Conservation (phyloP, 2,113 vertebrate genomes). For the Ardeotis arabs region DNA sequence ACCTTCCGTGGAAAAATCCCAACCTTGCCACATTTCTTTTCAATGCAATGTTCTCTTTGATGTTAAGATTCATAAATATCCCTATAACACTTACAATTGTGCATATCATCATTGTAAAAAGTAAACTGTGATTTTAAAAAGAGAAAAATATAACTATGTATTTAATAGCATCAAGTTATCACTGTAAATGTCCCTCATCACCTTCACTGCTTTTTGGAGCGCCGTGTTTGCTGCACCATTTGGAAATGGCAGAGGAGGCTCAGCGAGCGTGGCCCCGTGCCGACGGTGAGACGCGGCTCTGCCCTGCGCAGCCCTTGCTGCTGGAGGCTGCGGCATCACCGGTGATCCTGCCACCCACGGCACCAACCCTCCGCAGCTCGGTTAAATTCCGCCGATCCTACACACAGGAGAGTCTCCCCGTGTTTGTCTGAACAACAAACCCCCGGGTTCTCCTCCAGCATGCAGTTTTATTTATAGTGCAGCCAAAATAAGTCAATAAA, state of each 20-base stretch:
- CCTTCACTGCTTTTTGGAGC: background rate
- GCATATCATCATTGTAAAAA: background rate
- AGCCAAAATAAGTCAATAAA: background rate
- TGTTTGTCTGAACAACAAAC: background rate
- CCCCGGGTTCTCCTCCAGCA: background rate
- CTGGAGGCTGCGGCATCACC: background rate
- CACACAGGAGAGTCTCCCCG: background rate
- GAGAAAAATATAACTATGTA: background rate
- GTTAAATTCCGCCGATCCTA: background rate
- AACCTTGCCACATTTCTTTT: background rate
- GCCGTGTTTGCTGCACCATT: background rate
- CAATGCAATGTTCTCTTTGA: background rate
- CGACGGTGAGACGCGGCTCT: accelerated
- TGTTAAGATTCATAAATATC: background rate
- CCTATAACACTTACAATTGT: background rate
- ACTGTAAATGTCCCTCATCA: background rate
- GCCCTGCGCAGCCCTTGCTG: background rate
- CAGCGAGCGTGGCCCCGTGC: accelerated
- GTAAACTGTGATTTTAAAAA: background rate
- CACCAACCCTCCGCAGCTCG: accelerated
- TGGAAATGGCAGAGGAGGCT: background rate
- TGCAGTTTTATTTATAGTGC: background rate
- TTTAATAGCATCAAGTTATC: background rate
- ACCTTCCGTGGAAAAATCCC: background rate
- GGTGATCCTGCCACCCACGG: background rate